Base-by-base conservation (phyloP, 2,888 invertebrate genomes). In the Brachyopa scutellaris region DNA sequence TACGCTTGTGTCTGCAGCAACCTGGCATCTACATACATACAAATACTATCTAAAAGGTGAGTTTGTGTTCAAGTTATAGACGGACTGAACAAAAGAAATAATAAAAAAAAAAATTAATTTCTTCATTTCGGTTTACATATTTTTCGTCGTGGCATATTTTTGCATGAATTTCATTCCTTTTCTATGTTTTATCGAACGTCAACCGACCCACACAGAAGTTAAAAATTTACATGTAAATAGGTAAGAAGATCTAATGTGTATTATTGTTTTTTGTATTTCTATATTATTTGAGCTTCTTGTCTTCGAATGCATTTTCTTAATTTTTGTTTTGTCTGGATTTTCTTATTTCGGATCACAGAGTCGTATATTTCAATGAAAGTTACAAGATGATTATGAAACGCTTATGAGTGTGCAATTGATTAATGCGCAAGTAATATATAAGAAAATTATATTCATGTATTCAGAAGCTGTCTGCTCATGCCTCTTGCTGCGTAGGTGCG, bases 121-220 rank as follows among this genome's bases (percentile, higher is more conserved):
- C 55, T 69, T 79, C 69, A 69, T 51, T 69, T 67, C 36, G 62
- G 69, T 79, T 67, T 69, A 80, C 57, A 62, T 69, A 80, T 49
- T 70, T 74, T 49, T 51, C 69, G 74, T 80, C 80, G 80, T 80
- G 80, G 80, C 69, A 80, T 80, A 80, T 80, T 80, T 80, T 80
- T 70, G 69, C 80, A 80, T 80, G 80, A 80, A 73, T 69, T 80
- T 69, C 33, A 69, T 62, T 74, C 36, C 26, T 59, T 55, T 29
- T 59, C 45, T 42, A 33, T 29, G n/a, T n/a, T n/a, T n/a, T n/a
- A 55, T 36, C 45, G 57, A 57, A 57, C 74, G 55, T 64, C 57
- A 64, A 67, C 61, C 79, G 55, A 57, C 74, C 74, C 76, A 76
- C 69, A 80, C 80, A 76, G 38, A 69, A 80, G 74, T 64, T 57